A percentile compares a stretch with the other conserved stretches of the same genome.
Conservation (phyloP, 2,113 vertebrate species). For the Trinectes maculatus region DNA sequence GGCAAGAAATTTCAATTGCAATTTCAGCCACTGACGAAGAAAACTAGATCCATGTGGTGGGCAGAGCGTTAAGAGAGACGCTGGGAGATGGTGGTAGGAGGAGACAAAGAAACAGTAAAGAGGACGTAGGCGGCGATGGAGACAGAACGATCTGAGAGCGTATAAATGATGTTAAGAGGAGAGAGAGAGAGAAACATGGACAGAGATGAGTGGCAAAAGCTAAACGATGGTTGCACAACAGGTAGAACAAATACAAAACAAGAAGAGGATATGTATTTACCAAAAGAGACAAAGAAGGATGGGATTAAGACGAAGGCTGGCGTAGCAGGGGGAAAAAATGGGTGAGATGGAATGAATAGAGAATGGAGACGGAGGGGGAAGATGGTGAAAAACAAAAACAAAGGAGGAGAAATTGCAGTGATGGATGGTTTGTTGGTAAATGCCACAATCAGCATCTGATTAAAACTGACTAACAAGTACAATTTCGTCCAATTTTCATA, state of each 20-base stretch:
- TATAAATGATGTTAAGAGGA: conserved; percentile 7
- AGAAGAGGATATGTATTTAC: neutral
- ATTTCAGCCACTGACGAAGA: neutral
- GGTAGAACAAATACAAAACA: neutral
- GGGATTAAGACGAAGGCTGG: neutral
- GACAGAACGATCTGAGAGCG: conserved; percentile 22
- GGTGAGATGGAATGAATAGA: conserved; percentile 5
- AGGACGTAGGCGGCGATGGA: conserved; percentile 41
- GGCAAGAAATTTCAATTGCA: conserved; percentile 18
- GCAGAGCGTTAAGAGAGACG: conserved; percentile 10
- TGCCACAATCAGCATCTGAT: neutral
- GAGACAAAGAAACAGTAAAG: conserved; percentile 20
- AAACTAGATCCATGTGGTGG: conserved; percentile 11
- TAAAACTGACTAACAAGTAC: conserved; percentile 20
- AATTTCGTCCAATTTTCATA: neutral
- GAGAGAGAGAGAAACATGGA: neutral
- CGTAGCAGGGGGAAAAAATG: neutral
- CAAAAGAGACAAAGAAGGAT: conserved; percentile 3
- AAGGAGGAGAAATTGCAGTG: conserved; percentile 7
- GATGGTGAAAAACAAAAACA: conserved; percentile 13
- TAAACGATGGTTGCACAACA: neutral
- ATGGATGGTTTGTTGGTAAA: conserved; percentile 16
- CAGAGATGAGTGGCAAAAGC: neutral
- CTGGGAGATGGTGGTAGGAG: conserved; percentile 20
- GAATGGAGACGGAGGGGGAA: neutral